These are phyloP conservation scores for Drosophila repletoides DNA, from an alignment of 1,140 invertebrate species.

Conservation along the genomic window DNA sequence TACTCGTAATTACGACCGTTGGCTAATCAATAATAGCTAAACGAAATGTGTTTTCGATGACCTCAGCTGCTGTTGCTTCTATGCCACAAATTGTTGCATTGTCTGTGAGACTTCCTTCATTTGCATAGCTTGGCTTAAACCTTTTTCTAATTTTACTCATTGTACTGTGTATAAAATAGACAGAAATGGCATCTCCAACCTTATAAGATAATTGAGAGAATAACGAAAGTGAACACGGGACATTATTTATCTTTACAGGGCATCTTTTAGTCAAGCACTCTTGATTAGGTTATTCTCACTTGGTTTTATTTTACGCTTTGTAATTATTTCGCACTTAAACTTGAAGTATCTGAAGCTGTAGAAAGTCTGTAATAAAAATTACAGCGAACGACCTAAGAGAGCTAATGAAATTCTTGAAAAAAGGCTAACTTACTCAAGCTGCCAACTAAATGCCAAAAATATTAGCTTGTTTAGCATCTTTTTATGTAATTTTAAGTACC, in stretches of 20 bases:
- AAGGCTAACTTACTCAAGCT: background rate
- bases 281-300: background rate
- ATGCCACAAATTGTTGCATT: conserved; percentile 19
- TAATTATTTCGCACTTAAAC: conserved; percentile 71
- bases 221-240: background rate
- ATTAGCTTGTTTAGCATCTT: background rate
- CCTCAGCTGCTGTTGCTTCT: conserved; percentile 32
- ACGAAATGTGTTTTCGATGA: conserved; percentile 63
- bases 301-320: conserved; percentile 16
- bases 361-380: conserved; percentile 28
- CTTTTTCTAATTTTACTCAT: conserved; percentile 9
- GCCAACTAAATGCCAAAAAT: background rate
- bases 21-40: conserved; percentile 70
- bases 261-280: background rate
- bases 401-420: conserved; percentile 7
- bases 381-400: background rate
- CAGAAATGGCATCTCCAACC: too few species aligned
- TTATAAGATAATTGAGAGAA: too few species aligned
- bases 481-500: too few species aligned
- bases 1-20: conserved; percentile 63
- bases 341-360: conserved; percentile 50
- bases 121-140: conserved; percentile 40
- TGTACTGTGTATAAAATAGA: too few species aligned
- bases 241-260: background rate
- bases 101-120: conserved; percentile 7